Evolutionary conservation across 2,113 vertebrate genomes (phyloP), one percentile per base, ranked within the genome.

Genomic region (Cyanistes caeruleus): DNA sequence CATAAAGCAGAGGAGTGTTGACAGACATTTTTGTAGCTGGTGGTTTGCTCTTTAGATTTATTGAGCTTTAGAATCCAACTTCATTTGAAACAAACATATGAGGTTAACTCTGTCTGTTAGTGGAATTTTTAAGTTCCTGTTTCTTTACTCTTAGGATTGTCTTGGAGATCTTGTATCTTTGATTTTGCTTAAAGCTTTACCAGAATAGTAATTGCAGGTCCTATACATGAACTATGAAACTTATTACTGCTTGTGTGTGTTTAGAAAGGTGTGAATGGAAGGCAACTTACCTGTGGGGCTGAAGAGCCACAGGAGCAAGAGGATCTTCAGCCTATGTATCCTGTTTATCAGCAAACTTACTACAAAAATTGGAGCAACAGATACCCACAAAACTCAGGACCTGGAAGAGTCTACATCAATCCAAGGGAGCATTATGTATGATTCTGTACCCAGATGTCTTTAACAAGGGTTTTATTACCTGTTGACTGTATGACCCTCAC

Each of bases 341-440:
- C 98, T n/a, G 87, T 94, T 82, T 96, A 96, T 89, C 95, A 92
- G 48, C 97, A 98, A 73, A 88, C 92, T 33, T 77, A 92, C 83
- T 95, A 78, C 89, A 96, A 96, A 93, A 97, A 97, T 28, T 92
- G 90, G 96, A 98, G 92, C 92, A 90, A 94, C 70, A 74, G 91
- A 84, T 90, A 90, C 52, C 67, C 64, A 3, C 94, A 87, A 8
- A 90, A 73, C 58, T 64, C 82, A 13, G 69, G 79, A 85, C 37
- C 93, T 23, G 94, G 96, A 84, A 94, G 95, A 91, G 79, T 97
- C 91, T 98, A 96, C 83, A 93, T 98, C 93, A 97, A 98, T 87
- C 96, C 98, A 5, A 94, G 87, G 77, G 98, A 98, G 55, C 98
- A 98, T 90, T 98, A 98, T 43, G 98, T 98, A 89, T 98, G 93